phyloP scores from a whole-genome alignment of 2,797 vertebrate genomes.

The Channallabes apus region DNA sequence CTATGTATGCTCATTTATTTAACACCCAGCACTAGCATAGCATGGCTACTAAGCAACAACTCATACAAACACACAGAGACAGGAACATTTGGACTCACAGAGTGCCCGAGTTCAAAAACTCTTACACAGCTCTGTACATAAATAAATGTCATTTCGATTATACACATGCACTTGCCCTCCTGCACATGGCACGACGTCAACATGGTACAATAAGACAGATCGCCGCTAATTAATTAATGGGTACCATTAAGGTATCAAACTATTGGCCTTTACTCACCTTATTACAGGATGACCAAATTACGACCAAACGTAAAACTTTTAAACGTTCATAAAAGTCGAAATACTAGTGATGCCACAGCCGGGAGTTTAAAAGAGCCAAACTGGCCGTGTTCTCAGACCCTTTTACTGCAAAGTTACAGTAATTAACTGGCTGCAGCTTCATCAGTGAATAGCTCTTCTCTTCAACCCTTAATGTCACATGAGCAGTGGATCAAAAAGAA shows the following conservation, averaged over 20 bases:
- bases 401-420: too few relatives aligned
- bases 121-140: not conserved
- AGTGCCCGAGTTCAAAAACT: not conserved
- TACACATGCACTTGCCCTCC: not conserved
- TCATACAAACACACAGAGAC: not conserved
- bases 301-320: not conserved
- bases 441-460: too few relatives aligned
- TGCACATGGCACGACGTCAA: not conserved
- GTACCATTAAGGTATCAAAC: not conserved
- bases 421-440: too few relatives aligned
- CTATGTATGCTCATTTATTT: too few relatives aligned
- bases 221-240: not conserved
- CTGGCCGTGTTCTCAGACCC: too few relatives aligned
- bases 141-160: not conserved
- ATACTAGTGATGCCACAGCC: too few relatives aligned
- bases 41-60: not conserved
- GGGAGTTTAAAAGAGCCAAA: too few relatives aligned
- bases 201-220: not conserved
- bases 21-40: not conserved
- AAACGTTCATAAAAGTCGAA: too few relatives aligned
- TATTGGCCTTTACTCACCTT: not conserved
- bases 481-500: too few relatives aligned
- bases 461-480: too few relatives aligned
- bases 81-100: not conserved
- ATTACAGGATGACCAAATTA: not conserved